Evolutionary conservation across 2,113 vertebrate genomes (phyloP), one percentile per base, ranked within the genome.

Genomic region (Willisornis vidua): DNA sequence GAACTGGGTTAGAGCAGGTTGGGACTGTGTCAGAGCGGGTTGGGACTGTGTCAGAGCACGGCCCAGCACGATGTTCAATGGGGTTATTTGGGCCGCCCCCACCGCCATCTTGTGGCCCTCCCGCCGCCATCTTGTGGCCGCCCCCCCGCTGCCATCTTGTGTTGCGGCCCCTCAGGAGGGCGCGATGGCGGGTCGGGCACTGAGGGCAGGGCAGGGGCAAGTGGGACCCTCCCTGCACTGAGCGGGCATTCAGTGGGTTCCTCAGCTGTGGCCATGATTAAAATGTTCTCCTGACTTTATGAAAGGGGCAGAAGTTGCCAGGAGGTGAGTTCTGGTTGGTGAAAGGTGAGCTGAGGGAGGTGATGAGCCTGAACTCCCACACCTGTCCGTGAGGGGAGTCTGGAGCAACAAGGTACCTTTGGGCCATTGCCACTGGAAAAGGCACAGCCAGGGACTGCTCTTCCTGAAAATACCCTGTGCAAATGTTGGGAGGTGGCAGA

Each of bases 201-300:
- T 20, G 85, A 45, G 73, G 33, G 6, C 14, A 8, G 2, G 1
- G 35, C 25, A 35, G 16, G 6, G 19, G 3, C 2, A 0, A 0
- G 5, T 0, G 8, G 12, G 10, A 1, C 1, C 0, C 1, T 5
- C 3, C 4, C 3, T 11, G 20, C 3, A 0, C 39, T 4, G 9
- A 1, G 22, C 6, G 22, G 26, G 7, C 2, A 1, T 2, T 4
- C 4, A 16, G 4, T 6, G 12, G 18, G 4, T 5, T 0, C 8
- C n/a, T 2, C 9, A 1, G 49, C 16, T 19, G 10, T 1, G 17
- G 11, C 16, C 1, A 0, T 8, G 58, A 1, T 10, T 9, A 3
- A 25, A 5, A 22, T 3, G 10, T 22, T 24, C 9, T 14, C 28
- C 19, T 18, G 12, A 4, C 0, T 46, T 63, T 20, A 6, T 7